Evolutionary conservation across 2,888 invertebrate species (phyloP), one percentile per base, ranked within the genome.

Genomic region (Eurytoma adleriae): DNA sequence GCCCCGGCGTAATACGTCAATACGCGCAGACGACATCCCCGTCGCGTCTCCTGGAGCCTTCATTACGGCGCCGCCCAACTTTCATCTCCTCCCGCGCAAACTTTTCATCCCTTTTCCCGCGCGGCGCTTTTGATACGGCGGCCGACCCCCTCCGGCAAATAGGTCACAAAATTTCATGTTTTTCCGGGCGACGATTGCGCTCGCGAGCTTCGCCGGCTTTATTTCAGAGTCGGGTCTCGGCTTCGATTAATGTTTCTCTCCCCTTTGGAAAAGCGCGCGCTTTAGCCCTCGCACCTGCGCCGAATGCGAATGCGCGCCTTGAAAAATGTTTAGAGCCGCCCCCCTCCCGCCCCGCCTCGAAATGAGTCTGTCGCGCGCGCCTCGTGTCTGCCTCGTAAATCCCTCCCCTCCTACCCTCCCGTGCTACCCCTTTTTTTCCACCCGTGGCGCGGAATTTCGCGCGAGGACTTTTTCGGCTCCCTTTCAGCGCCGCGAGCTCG

Each of bases 281-380:
- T 40, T 40, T 40, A 40, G 40, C 40, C 40, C 40, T 40, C 40
- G 40, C 40, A 40, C 40, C 40, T 40, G 40, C 40, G 7, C 40
- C 40, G 40, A 40, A 40, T 40, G 40, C 40, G 40, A 40, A 40
- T 40, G 40, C 40, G 5, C 7, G 40, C 40, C 40, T 40, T 40
- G 40, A 40, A 40, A 40, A 40, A 40, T 40, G 40, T 40, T 40
- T 40, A 40, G 40, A 40, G 5, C 7, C n/a, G 18, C 20, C 30
- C 14, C 16, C 24, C 24, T n/a, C 20, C 27, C 18, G 12, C 30
- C 50, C 16, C 57, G 40, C 50, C n/a, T 67, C 67, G 50, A 75
- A 66, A 75, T 59, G 74, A 75, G 48, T 75, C 73, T 66, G 73
- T 74, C 73, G 56, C 64, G 73, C 54, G 62, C 72, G 64, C 30